A percentile compares a stretch with the other conserved stretches of the same genome.
These are phyloP conservation scores for Luperina nickerlii DNA, from an alignment of 2,888 invertebrate species.

Conservation along the genomic window DNA sequence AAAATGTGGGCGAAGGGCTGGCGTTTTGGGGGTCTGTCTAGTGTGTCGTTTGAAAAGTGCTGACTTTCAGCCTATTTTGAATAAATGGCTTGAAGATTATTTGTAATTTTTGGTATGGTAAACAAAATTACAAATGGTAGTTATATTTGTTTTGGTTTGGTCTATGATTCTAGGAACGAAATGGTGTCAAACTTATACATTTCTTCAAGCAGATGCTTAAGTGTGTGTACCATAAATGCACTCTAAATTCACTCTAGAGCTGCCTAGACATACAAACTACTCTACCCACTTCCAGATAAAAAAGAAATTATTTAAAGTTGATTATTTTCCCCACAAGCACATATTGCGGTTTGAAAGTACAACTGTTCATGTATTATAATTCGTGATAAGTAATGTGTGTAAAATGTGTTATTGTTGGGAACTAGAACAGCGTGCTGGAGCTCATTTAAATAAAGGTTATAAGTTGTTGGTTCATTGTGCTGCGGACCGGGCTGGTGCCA, in stretches of 20 bases:
- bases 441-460: constrained; percentile 47
- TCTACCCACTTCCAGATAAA: neutral
- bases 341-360: neutral
- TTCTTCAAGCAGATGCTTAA: neutral
- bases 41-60: neutral
- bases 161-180: neutral
- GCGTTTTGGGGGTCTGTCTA: neutral
- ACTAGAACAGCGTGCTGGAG: constrained; percentile 24
- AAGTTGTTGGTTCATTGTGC: constrained; percentile 24
- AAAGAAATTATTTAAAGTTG: neutral
- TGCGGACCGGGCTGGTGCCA: neutral
- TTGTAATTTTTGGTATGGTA: neutral
- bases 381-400: constrained; percentile 24
- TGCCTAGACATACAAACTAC: neutral
- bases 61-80: neutral
- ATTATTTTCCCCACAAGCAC: neutral
- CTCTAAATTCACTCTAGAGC: neutral
- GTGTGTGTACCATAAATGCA: neutral
- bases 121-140: neutral
- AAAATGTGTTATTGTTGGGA: constrained; percentile 40
- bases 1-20: neutral
- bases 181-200: neutral
- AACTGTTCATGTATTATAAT: constrained; percentile 20
- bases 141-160: neutral
- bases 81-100: neutral